phyloP scores from a whole-genome alignment of 2,113 vertebrate genomes.

The Hassar affinis region DNA sequence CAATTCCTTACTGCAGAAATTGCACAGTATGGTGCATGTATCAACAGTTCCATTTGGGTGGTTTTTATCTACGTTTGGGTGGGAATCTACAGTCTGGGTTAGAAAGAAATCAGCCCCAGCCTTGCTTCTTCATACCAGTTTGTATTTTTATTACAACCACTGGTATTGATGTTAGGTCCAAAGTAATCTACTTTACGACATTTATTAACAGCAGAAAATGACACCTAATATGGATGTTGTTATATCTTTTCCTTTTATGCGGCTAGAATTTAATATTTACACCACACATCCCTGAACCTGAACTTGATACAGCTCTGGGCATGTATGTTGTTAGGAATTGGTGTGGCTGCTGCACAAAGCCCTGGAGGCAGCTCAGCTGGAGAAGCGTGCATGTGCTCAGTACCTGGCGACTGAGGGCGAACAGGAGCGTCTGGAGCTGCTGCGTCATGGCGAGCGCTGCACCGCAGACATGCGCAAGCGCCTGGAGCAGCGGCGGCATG shows the following conservation, averaged over 20 bases:
- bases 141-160: not conserved
- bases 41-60: too few relatives aligned
- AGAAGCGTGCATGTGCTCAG: constrained; percentile 80
- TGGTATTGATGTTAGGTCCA: not conserved
- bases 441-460: constrained; percentile 84
- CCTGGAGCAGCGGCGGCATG: constrained; percentile 70
- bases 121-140: not conserved
- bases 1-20: too few relatives aligned
- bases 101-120: not conserved
- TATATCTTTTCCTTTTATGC: not conserved
- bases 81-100: not conserved
- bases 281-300: not conserved
- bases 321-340: constrained; percentile 76
- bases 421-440: constrained; percentile 82
- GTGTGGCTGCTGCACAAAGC: constrained; percentile 90
- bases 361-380: constrained; percentile 86
- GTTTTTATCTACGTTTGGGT: too few relatives aligned
- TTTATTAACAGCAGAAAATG: not conserved
- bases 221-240: not conserved
- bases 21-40: too few relatives aligned
- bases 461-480: constrained; percentile 69
- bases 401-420: constrained; percentile 78
- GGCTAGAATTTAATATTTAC: not conserved
- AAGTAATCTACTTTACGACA: not conserved
- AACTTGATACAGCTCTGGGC: not conserved